Evolutionary conservation across 2,113 vertebrate species (phyloP), one percentile per base, ranked within the genome.

Genomic region (Carettochelys insculpta): DNA sequence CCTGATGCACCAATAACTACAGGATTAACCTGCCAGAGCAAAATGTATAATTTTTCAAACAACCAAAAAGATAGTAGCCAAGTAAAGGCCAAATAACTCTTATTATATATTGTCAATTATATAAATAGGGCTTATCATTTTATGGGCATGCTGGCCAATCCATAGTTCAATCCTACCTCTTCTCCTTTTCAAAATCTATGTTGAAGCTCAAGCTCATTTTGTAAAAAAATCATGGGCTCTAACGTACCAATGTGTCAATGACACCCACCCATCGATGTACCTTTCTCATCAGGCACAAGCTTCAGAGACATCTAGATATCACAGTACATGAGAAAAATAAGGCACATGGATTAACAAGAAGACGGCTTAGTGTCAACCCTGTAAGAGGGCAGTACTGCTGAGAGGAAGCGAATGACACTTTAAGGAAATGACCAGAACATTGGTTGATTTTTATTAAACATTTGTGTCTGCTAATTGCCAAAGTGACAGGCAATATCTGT

Each of bases 41-140:
- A 83, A 14, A 3, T 20, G 38, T 9, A 48, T 22, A 48, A 45
- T n/a, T 34, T 50, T 34, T 82, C 87, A 88, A 82, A 65, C 19
- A 95, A 93, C 79, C 58, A 86, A 87, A 88, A 86, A 85, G 93
- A 89, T n/a, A 93, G 83, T 43, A 90, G 12, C 78, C 24, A 86
- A 89, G 56, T 73, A 68, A 19, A 77, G 47, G 58, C 83, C 25
- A 65, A 75, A 61, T 6, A 2, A 88, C 80, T 25, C 80, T n/a
- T 77, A 82, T 94, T 94, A 94, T 75, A 48, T 75, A 84, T 82
- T 3, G 0, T 5, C 77, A 75, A 95, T 22, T 85, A 83, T 51
- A 89, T 27, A 9, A 1, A 52, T 8, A 54, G 45, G 48, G 80
- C 76, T 86, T 88, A 80, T 3, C 54, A 48, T 78, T 53, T 80